Conservation (phyloP, 2,888 invertebrate species). For the Xylota sylvarum region DNA sequence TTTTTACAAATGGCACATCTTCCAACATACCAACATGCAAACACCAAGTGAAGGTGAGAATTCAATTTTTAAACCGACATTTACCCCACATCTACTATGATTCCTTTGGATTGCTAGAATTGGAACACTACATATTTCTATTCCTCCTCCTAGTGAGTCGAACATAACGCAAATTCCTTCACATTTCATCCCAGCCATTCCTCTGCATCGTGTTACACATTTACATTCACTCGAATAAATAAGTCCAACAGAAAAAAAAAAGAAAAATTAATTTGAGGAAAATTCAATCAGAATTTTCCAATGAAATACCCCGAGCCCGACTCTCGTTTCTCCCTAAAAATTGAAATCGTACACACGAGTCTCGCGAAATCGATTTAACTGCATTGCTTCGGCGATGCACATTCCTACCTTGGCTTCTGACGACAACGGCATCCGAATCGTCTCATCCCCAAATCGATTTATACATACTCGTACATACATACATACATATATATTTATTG, state of each 20-base stretch:
- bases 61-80: no score
- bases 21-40: no score
- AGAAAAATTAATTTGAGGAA: constrained; percentile 50
- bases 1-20: no score
- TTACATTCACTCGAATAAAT: constrained; percentile 47
- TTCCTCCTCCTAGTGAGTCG: background rate
- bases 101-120: no score
- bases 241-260: constrained; percentile 7
- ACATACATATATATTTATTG: constrained; percentile 25
- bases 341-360: constrained; percentile 2
- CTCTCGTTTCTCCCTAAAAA: constrained; percentile 2
- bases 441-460: constrained; percentile 42
- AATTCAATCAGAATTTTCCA: constrained; percentile 71
- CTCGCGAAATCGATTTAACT: constrained; percentile 50
- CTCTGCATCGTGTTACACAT: constrained; percentile 7
- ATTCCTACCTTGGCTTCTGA: constrained; percentile 30
- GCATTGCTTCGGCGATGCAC: constrained; percentile 42
- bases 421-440: constrained; percentile 12
- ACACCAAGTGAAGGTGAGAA: no score
- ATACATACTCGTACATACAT: constrained; percentile 10
- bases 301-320: constrained; percentile 37
- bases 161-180: background rate
- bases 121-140: no score
- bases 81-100: no score
- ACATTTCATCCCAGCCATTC: background rate